Base-by-base conservation (phyloP, 1,140 invertebrate genomes). In the Meteorus sp. region DNA sequence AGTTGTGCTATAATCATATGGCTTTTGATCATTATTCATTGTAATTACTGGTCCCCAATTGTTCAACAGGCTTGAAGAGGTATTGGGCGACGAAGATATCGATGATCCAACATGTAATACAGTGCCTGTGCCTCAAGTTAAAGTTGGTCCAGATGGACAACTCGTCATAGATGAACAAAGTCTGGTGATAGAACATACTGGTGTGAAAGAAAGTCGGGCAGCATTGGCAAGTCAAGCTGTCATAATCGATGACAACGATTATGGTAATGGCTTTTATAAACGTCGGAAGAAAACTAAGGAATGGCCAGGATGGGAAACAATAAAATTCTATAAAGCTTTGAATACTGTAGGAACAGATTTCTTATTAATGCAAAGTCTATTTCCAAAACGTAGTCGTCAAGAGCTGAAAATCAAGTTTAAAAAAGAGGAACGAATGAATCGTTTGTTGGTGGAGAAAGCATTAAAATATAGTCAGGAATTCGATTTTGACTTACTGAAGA, bases 341-440 rank as follows among this genome's bases (percentile, higher is more conserved):
- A 92, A 89, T 65, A 88, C 85, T 8, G 83, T 95, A 51, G 94
- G 94, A 0, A 94, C 93, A 0, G 93, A 96, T 80, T 96, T 97
- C 75, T 86, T 90, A 0, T 71, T 95, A 11, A 95, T 97, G 92
- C 81, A 86, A 52, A 84, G 85, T 47, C 77, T 94, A n/a, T 94
- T 95, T 76, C 88, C 89, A 0, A 85, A 86, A 44, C 82, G 93
- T 53, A 87, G 85, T 1, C 78, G 94, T 3, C 76, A 85, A 37
- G 92, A 95, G 70, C 76, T 97, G 0, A 95, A 96, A 74, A 77
- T 89, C 8, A 95, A 89, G 67, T 89, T 84, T 67, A 88, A 87
- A 64, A 83, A 82, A 56, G 87, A 89, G 73, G 86, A 88, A 60
- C 83, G 75, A 67, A 69, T 75, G 1, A 86, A 88, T 71, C 66